A percentile compares a stretch with the other conserved stretches of the same genome.
Conservation (phyloP, 1,140 invertebrate genomes). For the Drosophila lacteicornis region DNA sequence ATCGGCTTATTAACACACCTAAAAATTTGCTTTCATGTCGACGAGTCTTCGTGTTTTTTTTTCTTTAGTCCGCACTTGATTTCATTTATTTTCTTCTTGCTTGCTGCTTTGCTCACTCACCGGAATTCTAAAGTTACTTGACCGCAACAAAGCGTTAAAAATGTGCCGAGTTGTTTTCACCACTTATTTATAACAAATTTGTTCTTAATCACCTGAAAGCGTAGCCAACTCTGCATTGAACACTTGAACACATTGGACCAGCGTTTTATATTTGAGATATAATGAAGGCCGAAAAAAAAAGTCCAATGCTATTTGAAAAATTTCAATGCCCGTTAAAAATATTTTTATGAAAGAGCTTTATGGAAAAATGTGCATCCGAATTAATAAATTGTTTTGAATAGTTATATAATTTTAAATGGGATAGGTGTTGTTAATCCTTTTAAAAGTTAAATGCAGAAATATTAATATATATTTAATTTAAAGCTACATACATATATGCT, state of each 20-base stretch:
- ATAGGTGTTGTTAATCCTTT: too few species aligned
- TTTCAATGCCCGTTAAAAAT: neutral
- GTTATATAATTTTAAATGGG: neutral
- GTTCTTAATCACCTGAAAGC: slow-evolving; percentile 53
- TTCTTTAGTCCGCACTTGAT: slow-evolving; percentile 69
- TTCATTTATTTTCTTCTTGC: slow-evolving; percentile 42
- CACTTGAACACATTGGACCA: slow-evolving; percentile 23
- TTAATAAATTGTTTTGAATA: neutral
- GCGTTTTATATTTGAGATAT: slow-evolving; percentile 23
- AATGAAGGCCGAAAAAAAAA: slow-evolving; percentile 24
- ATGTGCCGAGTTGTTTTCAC: slow-evolving; percentile 65
- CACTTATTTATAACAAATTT: slow-evolving; percentile 56
- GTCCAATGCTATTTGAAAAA: slow-evolving; percentile 1
- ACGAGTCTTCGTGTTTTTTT: slow-evolving; percentile 60
- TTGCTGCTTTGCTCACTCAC: slow-evolving; percentile 13
- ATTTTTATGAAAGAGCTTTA: slow-evolving; percentile 11
- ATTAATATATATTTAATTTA: neutral
- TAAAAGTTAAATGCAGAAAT: neutral
- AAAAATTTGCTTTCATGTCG: slow-evolving; percentile 70
- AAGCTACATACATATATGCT: neutral
- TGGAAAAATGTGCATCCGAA: neutral
- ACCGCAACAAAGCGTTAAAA: slow-evolving; percentile 74
- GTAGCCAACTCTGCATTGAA: slow-evolving; percentile 31
- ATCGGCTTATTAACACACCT: slow-evolving; percentile 64
- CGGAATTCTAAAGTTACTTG: slow-evolving; percentile 71